These are phyloP conservation scores for Molossus alvarezi DNA, from an alignment of 2,797 vertebrate genomes.

Conservation along the genomic window DNA sequence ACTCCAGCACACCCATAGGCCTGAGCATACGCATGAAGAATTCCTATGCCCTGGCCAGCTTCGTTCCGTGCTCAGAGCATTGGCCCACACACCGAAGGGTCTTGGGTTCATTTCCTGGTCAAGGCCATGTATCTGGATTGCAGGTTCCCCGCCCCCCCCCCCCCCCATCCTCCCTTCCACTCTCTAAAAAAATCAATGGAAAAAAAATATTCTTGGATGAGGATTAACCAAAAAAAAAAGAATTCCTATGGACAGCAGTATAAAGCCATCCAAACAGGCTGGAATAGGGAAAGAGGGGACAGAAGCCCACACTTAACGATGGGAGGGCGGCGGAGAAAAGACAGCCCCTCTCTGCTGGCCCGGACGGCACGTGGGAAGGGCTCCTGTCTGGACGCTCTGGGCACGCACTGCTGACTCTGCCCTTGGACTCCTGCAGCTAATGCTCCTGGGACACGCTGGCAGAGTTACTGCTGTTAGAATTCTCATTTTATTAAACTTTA, in stretches of 20 bases:
- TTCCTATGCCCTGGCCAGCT: background rate
- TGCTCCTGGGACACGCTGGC: background rate
- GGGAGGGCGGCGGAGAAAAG: background rate
- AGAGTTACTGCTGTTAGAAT: background rate
- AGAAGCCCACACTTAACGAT: background rate
- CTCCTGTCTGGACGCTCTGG: background rate
- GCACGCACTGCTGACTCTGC: background rate
- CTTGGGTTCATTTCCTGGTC: too few species aligned
- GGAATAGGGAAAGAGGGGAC: background rate
- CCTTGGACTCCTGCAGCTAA: background rate
- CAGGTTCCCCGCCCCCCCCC: too few species aligned
- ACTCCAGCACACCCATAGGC: background rate
- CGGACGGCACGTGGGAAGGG: background rate
- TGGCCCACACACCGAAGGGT: too few species aligned
- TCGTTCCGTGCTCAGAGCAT: too few species aligned
- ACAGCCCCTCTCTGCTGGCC: background rate
- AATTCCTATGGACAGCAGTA: background rate
- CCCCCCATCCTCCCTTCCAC: too few species aligned
- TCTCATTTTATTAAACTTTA: slow-evolving; percentile 73
- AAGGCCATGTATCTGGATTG: too few species aligned
- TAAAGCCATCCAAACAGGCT: background rate
- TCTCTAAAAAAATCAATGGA: too few species aligned
- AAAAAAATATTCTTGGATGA: too few species aligned
- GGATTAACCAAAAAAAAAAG: background rate
- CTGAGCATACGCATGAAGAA: background rate